Evolutionary conservation across 1,140 invertebrate species (phyloP).

Genomic region (Sminthurinus signatus): DNA sequence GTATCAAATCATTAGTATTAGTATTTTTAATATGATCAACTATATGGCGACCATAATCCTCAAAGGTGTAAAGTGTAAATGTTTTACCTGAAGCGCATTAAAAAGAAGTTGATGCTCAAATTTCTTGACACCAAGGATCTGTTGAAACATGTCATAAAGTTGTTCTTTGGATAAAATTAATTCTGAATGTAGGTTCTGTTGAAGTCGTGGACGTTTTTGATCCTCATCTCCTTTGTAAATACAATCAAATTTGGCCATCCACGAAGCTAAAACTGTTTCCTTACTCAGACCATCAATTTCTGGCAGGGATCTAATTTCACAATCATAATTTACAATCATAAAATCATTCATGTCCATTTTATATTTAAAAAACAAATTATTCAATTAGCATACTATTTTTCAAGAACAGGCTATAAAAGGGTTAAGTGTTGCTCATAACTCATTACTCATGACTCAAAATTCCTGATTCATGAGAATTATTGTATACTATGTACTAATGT

Average conservation of each 20-base stretch:
- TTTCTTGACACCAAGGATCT: slow-evolving; percentile 96
- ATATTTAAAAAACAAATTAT: no score
- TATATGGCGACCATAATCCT: no score
- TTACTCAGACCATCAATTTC: slow-evolving; percentile 99
- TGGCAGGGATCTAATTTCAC: slow-evolving; percentile 69
- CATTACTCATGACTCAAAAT: no score
- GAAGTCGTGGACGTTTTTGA: slow-evolving; percentile 75
- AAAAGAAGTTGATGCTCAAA: slow-evolving; percentile 99
- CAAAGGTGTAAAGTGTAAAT: no score
- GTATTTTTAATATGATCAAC: not conserved
- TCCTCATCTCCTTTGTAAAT: slow-evolving; percentile 95
- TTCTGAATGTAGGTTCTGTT: slow-evolving; percentile 83
- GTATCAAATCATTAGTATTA: not conserved
- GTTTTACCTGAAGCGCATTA: slow-evolving; percentile 87
- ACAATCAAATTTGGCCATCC: slow-evolving; percentile 99
- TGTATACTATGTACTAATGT: no score
- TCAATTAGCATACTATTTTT: no score
- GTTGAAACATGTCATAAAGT: slow-evolving; percentile 99
- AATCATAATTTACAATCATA: not conserved
- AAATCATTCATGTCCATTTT: no score
- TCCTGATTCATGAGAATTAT: no score
- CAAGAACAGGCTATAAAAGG: no score
- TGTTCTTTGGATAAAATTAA: slow-evolving; percentile 92
- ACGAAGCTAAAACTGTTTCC: slow-evolving; percentile 93
- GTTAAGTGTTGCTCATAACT: no score